Percentiles rank a stretch among this genome's conserved stretches.
These are phyloP conservation scores for Paracanthobrama guichenoti DNA, from an alignment of 2,113 vertebrate species.

Conservation along the genomic window DNA sequence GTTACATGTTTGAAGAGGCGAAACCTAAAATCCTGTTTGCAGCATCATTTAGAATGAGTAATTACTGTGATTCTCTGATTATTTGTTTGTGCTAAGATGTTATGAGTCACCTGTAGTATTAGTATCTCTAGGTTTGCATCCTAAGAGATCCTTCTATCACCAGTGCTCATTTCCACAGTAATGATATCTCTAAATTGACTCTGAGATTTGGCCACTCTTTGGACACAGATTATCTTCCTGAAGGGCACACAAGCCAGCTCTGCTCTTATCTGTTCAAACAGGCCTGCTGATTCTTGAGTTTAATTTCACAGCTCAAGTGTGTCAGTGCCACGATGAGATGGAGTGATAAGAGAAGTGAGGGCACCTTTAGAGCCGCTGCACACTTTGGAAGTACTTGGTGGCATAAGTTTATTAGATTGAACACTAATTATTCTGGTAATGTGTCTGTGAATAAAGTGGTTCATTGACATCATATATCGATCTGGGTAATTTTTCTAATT, in stretches of 20 bases:
- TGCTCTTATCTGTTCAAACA: constrained; percentile 41
- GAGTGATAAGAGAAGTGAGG: neutral
- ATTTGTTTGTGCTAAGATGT: neutral
- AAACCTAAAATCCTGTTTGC: neutral
- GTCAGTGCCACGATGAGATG: neutral
- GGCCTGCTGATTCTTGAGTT: neutral
- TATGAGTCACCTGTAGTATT: neutral
- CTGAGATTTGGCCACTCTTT: constrained; percentile 30
- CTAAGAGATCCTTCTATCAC: neutral
- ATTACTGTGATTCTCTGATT: neutral
- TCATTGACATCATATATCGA: neutral
- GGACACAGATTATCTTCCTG: constrained; percentile 21
- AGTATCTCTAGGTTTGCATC: neutral
- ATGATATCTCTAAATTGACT: constrained; percentile 39
- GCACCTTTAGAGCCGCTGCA: neutral
- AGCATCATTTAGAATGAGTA: neutral
- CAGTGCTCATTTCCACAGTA: constrained; percentile 23
- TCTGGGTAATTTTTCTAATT: neutral
- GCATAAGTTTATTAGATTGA: neutral
- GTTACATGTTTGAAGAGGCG: neutral
- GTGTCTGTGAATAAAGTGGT: neutral
- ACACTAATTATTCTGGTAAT: neutral
- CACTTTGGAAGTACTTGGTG: neutral
- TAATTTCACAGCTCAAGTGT: constrained; percentile 10
- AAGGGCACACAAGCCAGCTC: neutral